Conservation (phyloP, 2,888 invertebrate genomes). For the Apodemia mormo region DNA sequence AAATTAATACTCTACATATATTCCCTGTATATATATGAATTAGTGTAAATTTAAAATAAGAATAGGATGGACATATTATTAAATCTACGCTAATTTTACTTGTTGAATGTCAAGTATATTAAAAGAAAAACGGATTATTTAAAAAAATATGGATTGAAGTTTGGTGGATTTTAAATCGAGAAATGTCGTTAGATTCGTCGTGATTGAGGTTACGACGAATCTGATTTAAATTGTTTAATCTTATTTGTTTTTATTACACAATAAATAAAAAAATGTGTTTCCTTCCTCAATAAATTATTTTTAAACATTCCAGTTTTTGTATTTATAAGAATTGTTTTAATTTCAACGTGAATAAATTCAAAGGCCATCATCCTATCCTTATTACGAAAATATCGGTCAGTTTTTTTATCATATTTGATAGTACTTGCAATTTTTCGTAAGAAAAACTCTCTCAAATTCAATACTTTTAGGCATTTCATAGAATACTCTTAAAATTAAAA, state of each 20-base stretch:
- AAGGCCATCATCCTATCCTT: background rate
- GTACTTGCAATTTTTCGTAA: background rate
- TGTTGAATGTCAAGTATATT: no score
- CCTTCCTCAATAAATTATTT: background rate
- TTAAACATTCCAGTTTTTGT: background rate
- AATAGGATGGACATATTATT: no score
- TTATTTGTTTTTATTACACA: background rate
- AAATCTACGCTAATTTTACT: no score
- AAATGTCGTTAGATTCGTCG: no score
- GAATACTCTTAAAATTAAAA: background rate
- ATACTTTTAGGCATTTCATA: background rate
- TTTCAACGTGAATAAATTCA: background rate
- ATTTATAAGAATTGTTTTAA: background rate
- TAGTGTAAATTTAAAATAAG: no score
- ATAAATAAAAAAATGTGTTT: background rate
- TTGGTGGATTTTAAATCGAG: no score
- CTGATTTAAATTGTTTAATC: no score
- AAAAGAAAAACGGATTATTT: no score
- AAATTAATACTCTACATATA: no score
- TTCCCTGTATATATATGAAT: no score
- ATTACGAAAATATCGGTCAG: background rate
- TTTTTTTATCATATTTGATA: background rate
- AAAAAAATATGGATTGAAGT: no score
- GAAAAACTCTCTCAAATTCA: conserved; percentile 2
- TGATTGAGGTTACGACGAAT: no score